Evolutionary conservation across 2,888 invertebrate genomes (phyloP), one percentile per base, ranked within the genome.

Genomic region (Phortica magna): DNA sequence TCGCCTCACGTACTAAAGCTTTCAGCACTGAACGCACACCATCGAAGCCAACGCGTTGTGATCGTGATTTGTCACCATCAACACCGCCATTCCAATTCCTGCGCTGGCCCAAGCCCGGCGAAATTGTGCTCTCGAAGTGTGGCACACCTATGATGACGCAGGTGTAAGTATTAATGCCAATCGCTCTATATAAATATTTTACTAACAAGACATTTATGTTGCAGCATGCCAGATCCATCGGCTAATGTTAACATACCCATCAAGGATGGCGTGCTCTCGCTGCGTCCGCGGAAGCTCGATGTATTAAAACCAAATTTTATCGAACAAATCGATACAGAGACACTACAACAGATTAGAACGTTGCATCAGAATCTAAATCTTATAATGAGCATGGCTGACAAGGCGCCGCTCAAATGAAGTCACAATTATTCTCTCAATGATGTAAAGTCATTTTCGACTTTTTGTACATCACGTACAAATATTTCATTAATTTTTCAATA

Each of bases 201-300:
- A 43, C 1, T 48, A 43, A 22, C 41, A n/a, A 48, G 10, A 6
- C 9, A 9, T 48, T 48, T 42, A 7, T 22, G 7, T 6, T 48
- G 2, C 41, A 91, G 91, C 2, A 80, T 88, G 81, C 91, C 90
- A 1, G 91, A 90, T 70, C 87, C 88, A 74, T 87, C 85, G 74
- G 92, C 92, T 3, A 92, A 92, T 77, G 90, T 92, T 0, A 92
- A 92, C 83, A 92, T 92, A 77, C 92, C 92, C 55, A 84, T 91
- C 12, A 84, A 88, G 19, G 90, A 92, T 82, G 92, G 92, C 75
- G 86, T 92, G 0, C 79, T 92, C 2, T 91, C 91, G 7, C 78
- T 92, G 78, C 88, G 91, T 0, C 92, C 92, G n/a, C 90, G 90
- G 74, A 89, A 88, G 43, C 80, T 91, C 12, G 77, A 53, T 1